A percentile compares a stretch with the other conserved stretches of the same genome.
Evolutionary conservation across 2,113 vertebrate genomes (phyloP).

Genomic region (Poecilia latipinna): DNA sequence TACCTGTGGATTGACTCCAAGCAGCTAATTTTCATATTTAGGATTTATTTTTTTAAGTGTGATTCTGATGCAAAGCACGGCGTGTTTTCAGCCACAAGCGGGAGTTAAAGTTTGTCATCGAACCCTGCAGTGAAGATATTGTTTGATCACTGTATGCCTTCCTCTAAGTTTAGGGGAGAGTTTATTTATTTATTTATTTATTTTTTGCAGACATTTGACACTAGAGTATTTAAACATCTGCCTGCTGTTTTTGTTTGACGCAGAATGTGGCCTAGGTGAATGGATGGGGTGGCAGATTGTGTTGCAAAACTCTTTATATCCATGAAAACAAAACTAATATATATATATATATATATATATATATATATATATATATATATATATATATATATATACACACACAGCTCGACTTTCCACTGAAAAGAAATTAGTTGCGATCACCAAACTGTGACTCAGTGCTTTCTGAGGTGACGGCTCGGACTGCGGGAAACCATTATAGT

Average conservation of each 20-base stretch:
- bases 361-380: too few species aligned
- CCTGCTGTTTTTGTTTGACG: slow-evolving; percentile 39
- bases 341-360: too few species aligned
- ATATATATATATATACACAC: slow-evolving; percentile 8
- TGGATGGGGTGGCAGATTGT: too few species aligned
- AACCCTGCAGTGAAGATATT: slow-evolving; percentile 56
- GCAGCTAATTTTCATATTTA: slow-evolving; percentile 48
- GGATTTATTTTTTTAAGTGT: slow-evolving; percentile 6
- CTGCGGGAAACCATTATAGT: slow-evolving; percentile 1
- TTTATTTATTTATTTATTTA: background rate
- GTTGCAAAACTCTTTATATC: too few species aligned
- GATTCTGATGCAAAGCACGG: slow-evolving; percentile 35
- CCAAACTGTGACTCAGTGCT: slow-evolving; percentile 8
- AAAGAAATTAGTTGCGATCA: slow-evolving; percentile 30
- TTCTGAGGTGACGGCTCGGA: slow-evolving; percentile 8
- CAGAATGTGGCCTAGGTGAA: slow-evolving; percentile 29
- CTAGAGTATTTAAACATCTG: slow-evolving; percentile 48
- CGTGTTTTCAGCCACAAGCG: slow-evolving; percentile 37
- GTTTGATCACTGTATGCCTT: slow-evolving; percentile 57
- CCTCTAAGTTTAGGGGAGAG: slow-evolving; percentile 35
- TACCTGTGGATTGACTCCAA: slow-evolving; percentile 15
- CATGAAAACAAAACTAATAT: too few species aligned
- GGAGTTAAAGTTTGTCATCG: slow-evolving; percentile 12
- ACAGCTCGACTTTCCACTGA: background rate
- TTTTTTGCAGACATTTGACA: slow-evolving; percentile 11